Base-by-base conservation (phyloP, 2,888 invertebrate genomes). In the Acanthosepion pharaonis region DNA sequence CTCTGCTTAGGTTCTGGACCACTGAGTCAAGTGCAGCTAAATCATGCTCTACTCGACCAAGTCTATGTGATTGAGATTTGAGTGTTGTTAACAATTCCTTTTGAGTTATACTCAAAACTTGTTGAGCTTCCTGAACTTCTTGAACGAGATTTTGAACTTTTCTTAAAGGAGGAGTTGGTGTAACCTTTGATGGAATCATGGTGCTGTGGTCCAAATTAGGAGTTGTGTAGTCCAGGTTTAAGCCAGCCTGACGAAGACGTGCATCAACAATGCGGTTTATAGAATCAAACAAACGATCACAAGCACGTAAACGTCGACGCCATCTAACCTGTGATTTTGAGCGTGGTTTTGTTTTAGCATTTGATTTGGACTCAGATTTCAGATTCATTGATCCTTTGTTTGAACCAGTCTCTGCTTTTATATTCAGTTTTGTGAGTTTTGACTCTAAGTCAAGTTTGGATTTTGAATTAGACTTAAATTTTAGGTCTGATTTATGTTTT, bases 71-170 rank as follows among this genome's bases (percentile, higher is more conserved):
- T 33, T 78, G 78, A 78, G 78, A 78, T n/a, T 78, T 78, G n/a
- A 78, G n/a, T 78, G 78, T 78, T 78, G 78, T 78, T 23, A 78
- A 33, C 15, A 78, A 78, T 78, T 78, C 78, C n/a, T 78, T 78
- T 78, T 78, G 78, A 78, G 78, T 78, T 78, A 78, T n/a, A 78
- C 78, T 78, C n/a, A 78, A 78, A 78, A 78, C 78, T 78, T 78
- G 78, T 18, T 78, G 78, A 18, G 78, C 78, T n/a, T 78, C 78
- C 78, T 78, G 78, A 78, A 78, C 78, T 78, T 78, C 78, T 78
- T 78, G 78, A n/a, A 78, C 78, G 9, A 78, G 78, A 78, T 78
- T 78, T 78, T 78, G 78, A 78, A 78, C 78, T 78, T 78, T 78
- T 78, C 0, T 78, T n/a, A 78, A 78, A n/a, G 78, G 33, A 78